phyloP scores from a whole-genome alignment of 2,888 invertebrate species.

The Oscheius onirici region DNA sequence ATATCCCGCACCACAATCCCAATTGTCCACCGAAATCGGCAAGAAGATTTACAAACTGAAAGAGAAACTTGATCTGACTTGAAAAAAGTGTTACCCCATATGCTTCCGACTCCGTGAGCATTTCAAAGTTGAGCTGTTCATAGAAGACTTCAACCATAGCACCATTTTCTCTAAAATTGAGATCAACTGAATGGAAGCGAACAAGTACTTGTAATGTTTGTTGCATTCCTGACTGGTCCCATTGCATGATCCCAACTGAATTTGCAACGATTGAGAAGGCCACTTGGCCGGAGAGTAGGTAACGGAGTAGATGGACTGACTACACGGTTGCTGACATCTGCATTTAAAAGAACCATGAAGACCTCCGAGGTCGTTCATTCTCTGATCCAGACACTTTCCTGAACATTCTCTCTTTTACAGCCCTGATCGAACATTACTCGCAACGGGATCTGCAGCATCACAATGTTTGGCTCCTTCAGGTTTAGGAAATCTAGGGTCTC shows the following conservation, averaged over 20 bases:
- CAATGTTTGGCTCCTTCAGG: constrained; percentile 58
- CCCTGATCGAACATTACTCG: constrained; percentile 44
- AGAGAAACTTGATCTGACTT: not conserved
- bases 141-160: constrained; percentile 72
- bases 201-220: constrained; percentile 66
- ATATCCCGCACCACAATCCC: constrained; percentile 67
- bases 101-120: constrained; percentile 69
- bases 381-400: constrained; percentile 66
- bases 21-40: constrained; percentile 70
- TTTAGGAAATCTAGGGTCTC: constrained; percentile 69
- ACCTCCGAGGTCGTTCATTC: constrained; percentile 61
- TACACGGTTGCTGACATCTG: constrained; percentile 67
- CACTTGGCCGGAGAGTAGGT: constrained; percentile 69
- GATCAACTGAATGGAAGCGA: not conserved
- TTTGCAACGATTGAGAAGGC: constrained; percentile 65
- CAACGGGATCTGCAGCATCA: constrained; percentile 60
- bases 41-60: constrained; percentile 68
- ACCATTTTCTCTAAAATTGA: constrained; percentile 64
- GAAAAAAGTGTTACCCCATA: constrained; percentile 59
- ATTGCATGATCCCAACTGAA: constrained; percentile 68
- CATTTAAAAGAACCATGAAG: constrained; percentile 61
- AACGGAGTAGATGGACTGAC: constrained; percentile 64
- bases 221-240: constrained; percentile 65
- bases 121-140: constrained; percentile 70
- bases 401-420: constrained; percentile 23